These are phyloP conservation scores for Zosterops lateralis DNA, from an alignment of 2,113 vertebrate genomes.

Conservation along the genomic window DNA sequence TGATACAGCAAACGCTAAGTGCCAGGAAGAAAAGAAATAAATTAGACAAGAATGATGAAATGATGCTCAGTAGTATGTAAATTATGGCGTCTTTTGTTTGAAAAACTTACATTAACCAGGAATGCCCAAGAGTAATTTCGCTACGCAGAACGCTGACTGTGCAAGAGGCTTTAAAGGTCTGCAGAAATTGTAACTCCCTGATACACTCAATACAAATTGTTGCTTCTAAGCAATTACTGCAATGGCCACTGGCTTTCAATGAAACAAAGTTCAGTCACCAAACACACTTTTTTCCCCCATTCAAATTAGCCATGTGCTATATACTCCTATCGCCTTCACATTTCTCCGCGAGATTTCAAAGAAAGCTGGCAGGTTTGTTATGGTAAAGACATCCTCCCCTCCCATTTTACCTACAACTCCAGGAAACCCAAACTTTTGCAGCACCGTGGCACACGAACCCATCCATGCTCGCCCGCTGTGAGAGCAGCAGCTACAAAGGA, in stretches of 20 bases:
- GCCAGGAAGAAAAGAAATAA: no score
- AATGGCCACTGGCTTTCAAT: not conserved
- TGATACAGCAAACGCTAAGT: rapidly evolving
- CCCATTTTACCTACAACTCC: not conserved
- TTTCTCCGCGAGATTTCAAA: not conserved
- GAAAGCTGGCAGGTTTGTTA: not conserved
- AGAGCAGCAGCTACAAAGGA: not conserved
- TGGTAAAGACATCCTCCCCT: rapidly evolving
- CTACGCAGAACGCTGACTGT: rapidly evolving
- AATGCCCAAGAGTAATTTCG: not conserved
- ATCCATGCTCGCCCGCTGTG: not conserved
- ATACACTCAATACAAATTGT: not conserved
- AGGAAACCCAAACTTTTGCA: not conserved
- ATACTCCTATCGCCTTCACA: not conserved
- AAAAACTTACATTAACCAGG: not conserved
- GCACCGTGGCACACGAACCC: rapidly evolving
- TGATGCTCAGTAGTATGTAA: not conserved
- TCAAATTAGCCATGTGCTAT: not conserved
- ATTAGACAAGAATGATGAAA: not conserved
- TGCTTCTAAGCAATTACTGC: not conserved
- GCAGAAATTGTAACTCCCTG: not conserved
- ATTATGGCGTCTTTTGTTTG: not conserved
- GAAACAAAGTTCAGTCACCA: not conserved
- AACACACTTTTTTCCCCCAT: not conserved
- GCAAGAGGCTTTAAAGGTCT: not conserved